Percentiles rank a stretch among this genome's conserved stretches.
These are phyloP conservation scores for Siniperca undulata DNA, from an alignment of 2,797 vertebrate species.

Conservation along the genomic window DNA sequence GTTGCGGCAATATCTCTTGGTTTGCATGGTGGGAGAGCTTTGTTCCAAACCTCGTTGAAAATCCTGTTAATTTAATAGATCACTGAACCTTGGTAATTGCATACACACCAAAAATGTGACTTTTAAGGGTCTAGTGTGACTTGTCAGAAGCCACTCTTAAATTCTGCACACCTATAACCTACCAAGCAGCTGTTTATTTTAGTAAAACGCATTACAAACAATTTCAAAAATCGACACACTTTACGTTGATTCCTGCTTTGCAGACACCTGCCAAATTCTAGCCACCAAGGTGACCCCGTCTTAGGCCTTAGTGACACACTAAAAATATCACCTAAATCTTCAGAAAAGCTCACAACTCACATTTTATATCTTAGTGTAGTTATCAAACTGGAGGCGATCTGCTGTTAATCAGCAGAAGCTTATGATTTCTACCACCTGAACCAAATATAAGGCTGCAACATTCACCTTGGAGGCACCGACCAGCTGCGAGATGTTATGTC, in stretches of 20 bases:
- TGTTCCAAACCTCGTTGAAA: background rate
- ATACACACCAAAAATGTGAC: background rate
- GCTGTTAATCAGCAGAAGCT: conserved; percentile 73
- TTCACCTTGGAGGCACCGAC: conserved; percentile 89
- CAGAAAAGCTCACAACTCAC: background rate
- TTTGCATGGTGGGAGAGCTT: background rate
- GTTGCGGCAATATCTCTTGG: background rate
- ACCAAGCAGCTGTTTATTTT: background rate
- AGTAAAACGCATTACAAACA: background rate
- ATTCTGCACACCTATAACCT: background rate
- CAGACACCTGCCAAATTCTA: background rate
- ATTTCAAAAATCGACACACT: background rate
- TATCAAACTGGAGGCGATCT: background rate
- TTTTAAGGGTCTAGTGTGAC: background rate
- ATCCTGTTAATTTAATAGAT: background rate
- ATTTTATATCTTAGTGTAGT: background rate
- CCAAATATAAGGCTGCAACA: conserved; percentile 83
- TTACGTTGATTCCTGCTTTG: background rate
- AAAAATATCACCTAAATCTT: background rate
- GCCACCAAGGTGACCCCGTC: background rate
- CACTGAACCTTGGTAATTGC: background rate
- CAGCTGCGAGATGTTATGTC: conserved; percentile 91
- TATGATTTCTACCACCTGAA: conserved; percentile 89
- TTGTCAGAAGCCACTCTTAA: background rate
- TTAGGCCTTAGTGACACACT: background rate